Evolutionary conservation across 1,140 invertebrate genomes (phyloP).

Genomic region (Drosophila mauritiana): DNA sequence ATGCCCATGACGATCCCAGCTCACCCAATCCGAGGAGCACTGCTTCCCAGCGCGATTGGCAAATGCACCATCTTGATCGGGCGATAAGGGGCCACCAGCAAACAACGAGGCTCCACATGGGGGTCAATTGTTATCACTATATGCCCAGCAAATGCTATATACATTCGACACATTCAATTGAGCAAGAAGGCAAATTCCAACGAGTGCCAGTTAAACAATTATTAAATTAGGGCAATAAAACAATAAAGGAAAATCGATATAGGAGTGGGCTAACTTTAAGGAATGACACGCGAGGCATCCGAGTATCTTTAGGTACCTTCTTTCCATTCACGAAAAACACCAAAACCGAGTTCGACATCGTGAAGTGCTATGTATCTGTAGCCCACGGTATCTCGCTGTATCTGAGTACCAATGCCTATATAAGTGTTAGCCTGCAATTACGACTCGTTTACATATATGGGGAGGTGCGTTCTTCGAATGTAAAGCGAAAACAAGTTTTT

Average conservation of each 20-base stretch:
- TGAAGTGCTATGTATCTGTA: background rate
- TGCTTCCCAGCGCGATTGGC: constrained; percentile 7
- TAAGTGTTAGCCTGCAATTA: constrained; percentile 32
- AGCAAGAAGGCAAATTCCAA: constrained; percentile 8
- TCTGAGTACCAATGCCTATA: constrained; percentile 16
- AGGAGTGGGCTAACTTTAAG: background rate
- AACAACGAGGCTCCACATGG: constrained; percentile 32
- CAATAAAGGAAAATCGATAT: constrained; percentile 22
- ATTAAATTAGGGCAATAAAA: constrained; percentile 22
- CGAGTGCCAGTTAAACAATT: constrained; percentile 6
- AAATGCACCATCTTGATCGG: constrained; percentile 9
- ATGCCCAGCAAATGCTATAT: constrained; percentile 28
- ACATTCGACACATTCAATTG: constrained; percentile 39
- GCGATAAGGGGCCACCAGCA: constrained; percentile 39
- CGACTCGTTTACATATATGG: constrained; percentile 31
- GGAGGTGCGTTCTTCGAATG: constrained; percentile 9
- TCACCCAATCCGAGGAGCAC: constrained; percentile 1
- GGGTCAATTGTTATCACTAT: constrained; percentile 69
- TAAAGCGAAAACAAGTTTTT: constrained; percentile 30
- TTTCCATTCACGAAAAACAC: constrained; percentile 86
- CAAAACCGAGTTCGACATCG: constrained; percentile 73
- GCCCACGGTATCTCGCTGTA: constrained; percentile 12
- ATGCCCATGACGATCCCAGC: background rate
- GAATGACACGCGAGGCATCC: constrained; percentile 21
- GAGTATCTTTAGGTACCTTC: constrained; percentile 75